These are phyloP conservation scores for Hypsopygia costalis DNA, from an alignment of 2,888 invertebrate genomes.

Conservation along the genomic window DNA sequence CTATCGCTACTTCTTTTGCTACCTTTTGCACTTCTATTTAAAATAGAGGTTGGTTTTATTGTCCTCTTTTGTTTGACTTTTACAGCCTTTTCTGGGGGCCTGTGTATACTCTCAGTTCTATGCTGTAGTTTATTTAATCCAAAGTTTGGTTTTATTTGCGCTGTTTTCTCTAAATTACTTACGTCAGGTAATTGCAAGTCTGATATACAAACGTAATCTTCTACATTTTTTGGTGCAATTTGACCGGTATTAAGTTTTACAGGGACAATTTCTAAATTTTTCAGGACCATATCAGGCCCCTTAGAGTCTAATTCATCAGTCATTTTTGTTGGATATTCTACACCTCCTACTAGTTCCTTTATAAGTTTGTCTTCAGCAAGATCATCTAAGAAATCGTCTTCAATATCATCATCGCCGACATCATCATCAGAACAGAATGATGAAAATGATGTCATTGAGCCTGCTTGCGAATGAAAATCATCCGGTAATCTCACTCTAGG, in stretches of 20 bases:
- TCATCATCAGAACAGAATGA: constrained; percentile 64
- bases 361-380: constrained; percentile 63
- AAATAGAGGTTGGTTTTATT: constrained; percentile 47
- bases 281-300: constrained; percentile 61
- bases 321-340: constrained; percentile 61
- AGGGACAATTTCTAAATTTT: constrained; percentile 67
- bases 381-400: constrained; percentile 50
- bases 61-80: constrained; percentile 58
- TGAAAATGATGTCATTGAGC: constrained; percentile 57
- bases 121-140: constrained; percentile 63
- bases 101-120: constrained; percentile 66
- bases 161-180: constrained; percentile 55
- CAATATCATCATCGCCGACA: constrained; percentile 41
- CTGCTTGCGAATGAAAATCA: constrained; percentile 60
- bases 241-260: constrained; percentile 59
- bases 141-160: constrained; percentile 69
- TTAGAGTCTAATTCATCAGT: constrained; percentile 60
- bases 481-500: constrained; percentile 75
- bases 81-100: constrained; percentile 62
- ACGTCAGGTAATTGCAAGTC: constrained; percentile 60
- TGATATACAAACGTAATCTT: constrained; percentile 63
- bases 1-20: constrained; percentile 37
- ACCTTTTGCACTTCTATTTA: constrained; percentile 44
- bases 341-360: constrained; percentile 67
- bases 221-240: constrained; percentile 43